Evolutionary conservation across 30 jellyfish, hydroid and myxozoan genomes (phyloP).

Genomic region (Aurelia aurita): DNA sequence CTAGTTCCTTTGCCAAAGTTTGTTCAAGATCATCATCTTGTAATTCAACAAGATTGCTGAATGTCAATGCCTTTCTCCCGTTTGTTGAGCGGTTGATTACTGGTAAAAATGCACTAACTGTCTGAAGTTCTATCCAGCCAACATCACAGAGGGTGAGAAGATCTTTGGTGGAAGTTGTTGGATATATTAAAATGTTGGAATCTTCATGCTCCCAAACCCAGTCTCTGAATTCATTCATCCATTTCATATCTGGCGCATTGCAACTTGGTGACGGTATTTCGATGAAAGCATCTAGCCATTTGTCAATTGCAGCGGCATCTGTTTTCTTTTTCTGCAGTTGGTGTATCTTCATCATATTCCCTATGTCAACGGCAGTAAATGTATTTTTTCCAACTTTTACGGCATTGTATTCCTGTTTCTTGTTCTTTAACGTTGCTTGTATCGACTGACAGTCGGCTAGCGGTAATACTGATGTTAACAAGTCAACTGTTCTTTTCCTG

Average conservation of each 20-base stretch:
- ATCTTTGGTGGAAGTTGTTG: conserved; percentile 11
- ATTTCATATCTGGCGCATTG: background rate
- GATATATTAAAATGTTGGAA: conserved; percentile 5
- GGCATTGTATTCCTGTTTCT: conserved; percentile 5
- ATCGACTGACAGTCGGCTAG: conserved; percentile 20
- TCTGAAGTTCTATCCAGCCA: conserved; percentile 25
- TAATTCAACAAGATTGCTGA: conserved; percentile 9
- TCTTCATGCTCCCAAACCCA: conserved; percentile 20
- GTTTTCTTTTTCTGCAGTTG: conserved; percentile 20
- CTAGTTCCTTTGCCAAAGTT: conserved; percentile 9
- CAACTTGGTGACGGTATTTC: conserved; percentile 11
- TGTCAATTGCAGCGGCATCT: conserved; percentile 8
- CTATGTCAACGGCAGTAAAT: conserved; percentile 5
- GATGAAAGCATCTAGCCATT: background rate
- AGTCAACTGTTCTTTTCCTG: background rate
- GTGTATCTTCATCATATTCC: conserved; percentile 1
- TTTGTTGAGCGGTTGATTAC: conserved; percentile 11
- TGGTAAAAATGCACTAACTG: background rate
- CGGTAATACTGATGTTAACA: background rate
- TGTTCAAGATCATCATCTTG: background rate
- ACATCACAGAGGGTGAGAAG: conserved; percentile 35
- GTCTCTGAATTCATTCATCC: conserved; percentile 8
- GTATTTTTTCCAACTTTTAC: conserved; percentile 10
- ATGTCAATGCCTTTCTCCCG: conserved; percentile 12
- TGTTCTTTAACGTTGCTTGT: background rate